Conservation (phyloP, 2,113 vertebrate species). For the Penelope pileata region DNA sequence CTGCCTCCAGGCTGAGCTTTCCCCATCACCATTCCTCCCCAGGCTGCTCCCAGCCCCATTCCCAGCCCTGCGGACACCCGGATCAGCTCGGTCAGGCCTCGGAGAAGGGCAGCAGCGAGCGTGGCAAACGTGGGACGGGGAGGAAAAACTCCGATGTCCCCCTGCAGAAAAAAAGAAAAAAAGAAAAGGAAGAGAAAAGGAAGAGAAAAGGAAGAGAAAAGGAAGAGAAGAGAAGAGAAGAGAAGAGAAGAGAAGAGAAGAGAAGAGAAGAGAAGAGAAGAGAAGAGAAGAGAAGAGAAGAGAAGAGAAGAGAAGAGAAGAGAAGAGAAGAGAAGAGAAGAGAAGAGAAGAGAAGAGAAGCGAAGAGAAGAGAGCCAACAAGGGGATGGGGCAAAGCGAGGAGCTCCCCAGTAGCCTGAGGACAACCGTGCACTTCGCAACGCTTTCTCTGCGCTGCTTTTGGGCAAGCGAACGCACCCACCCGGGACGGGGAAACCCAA, state of each 20-base stretch:
- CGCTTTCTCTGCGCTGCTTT: not conserved
- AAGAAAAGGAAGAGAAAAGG: too few species aligned
- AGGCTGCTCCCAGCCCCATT: not conserved
- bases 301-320: not conserved
- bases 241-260: not conserved
- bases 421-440: not conserved
- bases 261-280: not conserved
- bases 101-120: not conserved
- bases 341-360: not conserved
- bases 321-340: not conserved
- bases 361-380: not conserved
- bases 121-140: fast-evolving
- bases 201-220: too few species aligned
- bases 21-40: not conserved
- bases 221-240: not conserved
- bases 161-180: not conserved
- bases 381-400: fast-evolving
- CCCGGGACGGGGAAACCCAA: fast-evolving
- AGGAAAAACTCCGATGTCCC: not conserved
- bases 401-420: not conserved
- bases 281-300: not conserved
- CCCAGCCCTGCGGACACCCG: not conserved
- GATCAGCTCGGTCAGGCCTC: not conserved
- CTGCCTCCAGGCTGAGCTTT: not conserved
- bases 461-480: not conserved